A percentile compares a stretch with the other conserved stretches of the same genome.
phyloP scores from a whole-genome alignment of 1,140 invertebrate species.

The Drosophila novamexicana region DNA sequence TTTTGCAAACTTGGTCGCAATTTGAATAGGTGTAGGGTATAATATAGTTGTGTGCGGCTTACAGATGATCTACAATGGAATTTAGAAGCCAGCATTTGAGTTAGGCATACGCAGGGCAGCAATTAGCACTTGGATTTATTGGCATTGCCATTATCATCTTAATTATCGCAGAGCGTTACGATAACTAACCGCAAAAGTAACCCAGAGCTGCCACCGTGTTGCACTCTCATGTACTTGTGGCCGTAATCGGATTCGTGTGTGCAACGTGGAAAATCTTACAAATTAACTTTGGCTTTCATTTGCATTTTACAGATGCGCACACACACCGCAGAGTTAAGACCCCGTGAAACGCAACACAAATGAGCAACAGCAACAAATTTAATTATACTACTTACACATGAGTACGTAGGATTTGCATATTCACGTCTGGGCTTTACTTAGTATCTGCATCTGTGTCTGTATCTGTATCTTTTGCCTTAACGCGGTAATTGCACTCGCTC shows the following conservation, averaged over 20 bases:
- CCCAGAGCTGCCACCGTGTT: constrained; percentile 13
- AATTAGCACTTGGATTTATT: constrained; percentile 5
- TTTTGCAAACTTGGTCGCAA: too few species aligned
- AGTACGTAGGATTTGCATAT: constrained; percentile 60
- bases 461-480: constrained; percentile 24
- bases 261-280: constrained; percentile 75
- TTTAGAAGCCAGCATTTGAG: neutral
- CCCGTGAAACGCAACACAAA: constrained; percentile 49
- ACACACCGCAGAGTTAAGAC: constrained; percentile 43
- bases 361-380: constrained; percentile 45
- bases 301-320: constrained; percentile 69
- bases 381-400: constrained; percentile 39
- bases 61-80: neutral
- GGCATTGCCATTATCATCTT: constrained; percentile 48
- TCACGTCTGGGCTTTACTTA: constrained; percentile 7
- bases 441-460: constrained; percentile 11
- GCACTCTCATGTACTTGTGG: constrained; percentile 19
- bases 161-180: constrained; percentile 33
- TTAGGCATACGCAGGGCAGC: neutral
- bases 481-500: constrained; percentile 63
- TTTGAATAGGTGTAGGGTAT: too few species aligned
- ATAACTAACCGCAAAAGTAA: constrained; percentile 28
- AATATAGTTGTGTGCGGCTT: too few species aligned
- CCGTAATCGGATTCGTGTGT: constrained; percentile 13
- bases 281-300: constrained; percentile 82